Evolutionary conservation across 1,140 invertebrate species (phyloP).

Genomic region (Cherax quadricarinatus): DNA sequence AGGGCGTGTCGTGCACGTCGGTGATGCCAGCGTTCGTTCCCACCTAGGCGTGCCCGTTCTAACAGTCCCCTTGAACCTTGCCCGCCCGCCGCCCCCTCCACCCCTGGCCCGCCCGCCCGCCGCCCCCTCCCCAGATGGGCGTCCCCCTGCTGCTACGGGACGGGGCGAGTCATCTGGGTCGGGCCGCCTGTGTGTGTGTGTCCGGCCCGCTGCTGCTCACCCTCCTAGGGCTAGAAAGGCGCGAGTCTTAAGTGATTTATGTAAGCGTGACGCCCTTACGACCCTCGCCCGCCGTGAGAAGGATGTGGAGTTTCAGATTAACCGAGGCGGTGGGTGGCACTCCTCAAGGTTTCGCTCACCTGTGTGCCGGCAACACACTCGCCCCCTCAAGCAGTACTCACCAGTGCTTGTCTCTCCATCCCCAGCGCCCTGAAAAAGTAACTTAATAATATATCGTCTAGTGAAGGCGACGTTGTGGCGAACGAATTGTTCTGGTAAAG

Average conservation of each 20-base stretch:
- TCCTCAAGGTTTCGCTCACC: constrained; percentile 63
- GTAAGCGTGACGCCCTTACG: constrained; percentile 71
- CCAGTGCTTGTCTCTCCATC: not conserved
- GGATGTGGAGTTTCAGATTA: constrained; percentile 73
- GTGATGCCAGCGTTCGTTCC: not conserved
- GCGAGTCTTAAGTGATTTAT: constrained; percentile 72
- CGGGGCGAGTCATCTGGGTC: constrained; percentile 64
- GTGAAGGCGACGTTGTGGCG: constrained; percentile 17
- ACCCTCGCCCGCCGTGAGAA: constrained; percentile 69
- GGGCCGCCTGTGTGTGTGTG: constrained; percentile 57
- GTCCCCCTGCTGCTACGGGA: constrained; percentile 59
- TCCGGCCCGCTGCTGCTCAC: constrained; percentile 59
- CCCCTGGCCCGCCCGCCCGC: not conserved
- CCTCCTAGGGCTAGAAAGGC: constrained; percentile 65
- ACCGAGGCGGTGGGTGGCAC: constrained; percentile 71
- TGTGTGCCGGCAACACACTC: constrained; percentile 14
- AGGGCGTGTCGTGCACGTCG: not conserved
- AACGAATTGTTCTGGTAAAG: constrained; percentile 46
- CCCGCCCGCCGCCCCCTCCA: not conserved
- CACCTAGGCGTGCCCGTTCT: constrained; percentile 45
- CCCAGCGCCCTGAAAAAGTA: constrained; percentile 5
- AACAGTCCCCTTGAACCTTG: constrained; percentile 56
- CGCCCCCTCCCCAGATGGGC: not conserved
- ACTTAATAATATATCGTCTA: constrained; percentile 8
- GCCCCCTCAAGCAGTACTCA: not conserved